phyloP scores from a whole-genome alignment of 1,140 invertebrate species.

The Aphaenogaster rudis region DNA sequence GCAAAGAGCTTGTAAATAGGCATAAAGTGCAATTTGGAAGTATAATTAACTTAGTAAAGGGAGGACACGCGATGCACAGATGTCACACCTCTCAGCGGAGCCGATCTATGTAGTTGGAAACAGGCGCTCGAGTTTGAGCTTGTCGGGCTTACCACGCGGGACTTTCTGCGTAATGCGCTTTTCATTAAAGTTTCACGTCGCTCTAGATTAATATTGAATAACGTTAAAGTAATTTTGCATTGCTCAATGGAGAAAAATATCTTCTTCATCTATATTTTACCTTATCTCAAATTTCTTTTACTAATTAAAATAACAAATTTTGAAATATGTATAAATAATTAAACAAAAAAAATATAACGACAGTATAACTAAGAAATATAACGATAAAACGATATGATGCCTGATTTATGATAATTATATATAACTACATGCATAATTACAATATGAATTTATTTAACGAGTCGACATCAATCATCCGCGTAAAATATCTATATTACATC shows the following conservation, averaged over 20 bases:
- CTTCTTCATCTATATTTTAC: not conserved
- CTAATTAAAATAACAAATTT: not conserved
- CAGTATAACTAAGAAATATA: not conserved
- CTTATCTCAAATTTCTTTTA: not conserved
- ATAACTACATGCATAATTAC: not conserved
- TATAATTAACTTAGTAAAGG: slow-evolving; percentile 40
- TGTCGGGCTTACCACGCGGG: slow-evolving; percentile 23
- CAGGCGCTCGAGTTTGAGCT: slow-evolving; percentile 15
- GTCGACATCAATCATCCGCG: not conserved
- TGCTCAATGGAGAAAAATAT: not conserved
- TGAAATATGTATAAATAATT: not conserved
- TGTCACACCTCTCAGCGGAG: slow-evolving; percentile 38
- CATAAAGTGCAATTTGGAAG: slow-evolving; percentile 33
- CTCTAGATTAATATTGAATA: slow-evolving; percentile 36
- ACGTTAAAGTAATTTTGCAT: not conserved
- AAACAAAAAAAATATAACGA: not conserved
- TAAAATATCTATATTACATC: not conserved
- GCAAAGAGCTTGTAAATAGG: slow-evolving; percentile 34
- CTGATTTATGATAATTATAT: not conserved
- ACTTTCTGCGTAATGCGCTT: slow-evolving; percentile 41
- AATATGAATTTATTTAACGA: slow-evolving; percentile 3
- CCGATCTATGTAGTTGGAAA: slow-evolving; percentile 34
- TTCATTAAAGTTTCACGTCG: slow-evolving; percentile 35
- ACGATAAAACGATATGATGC: not conserved
- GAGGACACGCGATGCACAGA: slow-evolving; percentile 17